These are phyloP conservation scores for Fragum fragum DNA, from an alignment of 2,888 invertebrate species.

Conservation along the genomic window DNA sequence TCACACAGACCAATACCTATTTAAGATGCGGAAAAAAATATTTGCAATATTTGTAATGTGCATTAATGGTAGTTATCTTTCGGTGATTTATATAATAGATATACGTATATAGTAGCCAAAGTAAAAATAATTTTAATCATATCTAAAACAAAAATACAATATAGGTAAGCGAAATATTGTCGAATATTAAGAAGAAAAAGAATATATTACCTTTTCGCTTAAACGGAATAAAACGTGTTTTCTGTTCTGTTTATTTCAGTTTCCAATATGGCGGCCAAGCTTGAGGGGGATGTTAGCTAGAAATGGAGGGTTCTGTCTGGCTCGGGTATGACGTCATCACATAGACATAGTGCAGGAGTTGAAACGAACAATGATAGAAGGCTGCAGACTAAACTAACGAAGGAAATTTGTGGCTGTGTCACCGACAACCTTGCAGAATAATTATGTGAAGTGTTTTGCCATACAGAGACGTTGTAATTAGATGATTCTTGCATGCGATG, in stretches of 20 bases:
- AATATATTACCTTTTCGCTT: no score
- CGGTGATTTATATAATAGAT: no score
- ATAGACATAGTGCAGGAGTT: constrained; percentile 13
- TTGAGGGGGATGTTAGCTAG: neutral
- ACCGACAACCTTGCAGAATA: constrained; percentile 9
- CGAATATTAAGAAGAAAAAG: no score
- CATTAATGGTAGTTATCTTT: no score
- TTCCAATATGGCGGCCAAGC: constrained; percentile 26
- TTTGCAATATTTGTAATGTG: no score
- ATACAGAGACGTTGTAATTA: neutral
- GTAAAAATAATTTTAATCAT: no score
- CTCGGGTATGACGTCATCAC: constrained; percentile 16
- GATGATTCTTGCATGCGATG: neutral
- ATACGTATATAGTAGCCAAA: no score
- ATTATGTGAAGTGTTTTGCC: neutral
- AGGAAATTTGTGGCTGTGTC: neutral
- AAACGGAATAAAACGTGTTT: no score
- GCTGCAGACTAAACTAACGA: constrained; percentile 8
- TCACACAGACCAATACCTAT: no score
- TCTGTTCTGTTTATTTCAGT: constrained; percentile 16
- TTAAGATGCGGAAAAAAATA: no score
- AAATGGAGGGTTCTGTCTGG: constrained; percentile 1
- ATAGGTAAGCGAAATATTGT: no score
- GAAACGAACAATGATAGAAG: constrained; percentile 7
- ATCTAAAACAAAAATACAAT: no score